Conservation (phyloP, 2,888 invertebrate genomes). For the Automeris io region DNA sequence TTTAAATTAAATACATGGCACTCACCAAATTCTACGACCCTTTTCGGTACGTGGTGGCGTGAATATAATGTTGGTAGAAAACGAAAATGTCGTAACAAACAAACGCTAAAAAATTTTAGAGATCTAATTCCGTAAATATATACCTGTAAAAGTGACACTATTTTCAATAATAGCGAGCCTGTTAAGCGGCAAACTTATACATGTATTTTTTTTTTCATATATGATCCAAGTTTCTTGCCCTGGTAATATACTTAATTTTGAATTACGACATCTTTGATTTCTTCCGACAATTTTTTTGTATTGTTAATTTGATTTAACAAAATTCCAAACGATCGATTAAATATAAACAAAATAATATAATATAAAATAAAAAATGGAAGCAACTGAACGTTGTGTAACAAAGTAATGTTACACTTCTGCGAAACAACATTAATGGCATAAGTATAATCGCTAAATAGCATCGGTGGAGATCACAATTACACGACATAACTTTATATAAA, state of each 20-base stretch:
- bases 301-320: conserved; percentile 38
- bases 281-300: no score
- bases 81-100: conserved; percentile 25
- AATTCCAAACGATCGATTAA: conserved; percentile 54
- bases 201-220: no score
- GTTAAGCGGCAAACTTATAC: no score
- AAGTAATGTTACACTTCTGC: conserved; percentile 48
- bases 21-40: conserved; percentile 64
- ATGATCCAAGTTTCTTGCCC: no score
- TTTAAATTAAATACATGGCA: conserved; percentile 73
- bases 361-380: conserved; percentile 69
- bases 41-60: conserved; percentile 62
- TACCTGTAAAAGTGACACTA: no score
- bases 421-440: conserved; percentile 71
- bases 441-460: conserved; percentile 70
- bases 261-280: no score
- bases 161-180: no score
- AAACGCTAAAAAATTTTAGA: no score
- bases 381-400: conserved; percentile 55
- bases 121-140: no score
- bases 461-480: conserved; percentile 77
- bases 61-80: conserved; percentile 11
- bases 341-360: conserved; percentile 51
- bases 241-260: no score
- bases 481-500: conserved; percentile 72